These are phyloP conservation scores for Oegoconia quadripuncta DNA, from an alignment of 2,888 invertebrate species.

Conservation along the genomic window DNA sequence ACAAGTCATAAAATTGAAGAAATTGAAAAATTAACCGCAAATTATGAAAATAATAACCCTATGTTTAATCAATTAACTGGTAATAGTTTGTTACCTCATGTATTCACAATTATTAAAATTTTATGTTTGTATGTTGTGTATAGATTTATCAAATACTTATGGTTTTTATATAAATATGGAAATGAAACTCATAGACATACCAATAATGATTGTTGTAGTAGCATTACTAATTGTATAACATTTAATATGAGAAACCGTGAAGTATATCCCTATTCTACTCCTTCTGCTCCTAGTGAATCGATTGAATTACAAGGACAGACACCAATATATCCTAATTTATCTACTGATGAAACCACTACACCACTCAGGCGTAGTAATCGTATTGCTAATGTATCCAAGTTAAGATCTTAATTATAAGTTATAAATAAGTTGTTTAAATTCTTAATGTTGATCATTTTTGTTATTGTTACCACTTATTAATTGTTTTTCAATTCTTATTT, in stretches of 20 bases:
- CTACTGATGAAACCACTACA: neutral
- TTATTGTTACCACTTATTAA: neutral
- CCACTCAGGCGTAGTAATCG: neutral
- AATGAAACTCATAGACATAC: neutral
- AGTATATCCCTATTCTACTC: neutral
- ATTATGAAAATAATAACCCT: too few relatives aligned
- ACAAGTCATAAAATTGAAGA: constrained; percentile 1
- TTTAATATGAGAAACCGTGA: neutral
- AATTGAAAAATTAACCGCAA: neutral
- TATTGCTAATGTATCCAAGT: neutral
- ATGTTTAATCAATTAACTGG: neutral
- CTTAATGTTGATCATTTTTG: neutral
- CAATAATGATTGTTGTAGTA: neutral
- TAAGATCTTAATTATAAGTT: neutral
- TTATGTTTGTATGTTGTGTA: neutral
- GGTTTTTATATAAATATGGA: neutral
- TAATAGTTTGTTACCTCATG: neutral
- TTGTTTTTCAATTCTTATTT: neutral
- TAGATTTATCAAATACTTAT: neutral
- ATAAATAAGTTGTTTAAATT: neutral
- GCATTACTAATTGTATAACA: neutral
- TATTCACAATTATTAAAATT: neutral
- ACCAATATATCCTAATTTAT: neutral
- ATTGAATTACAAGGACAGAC: neutral
- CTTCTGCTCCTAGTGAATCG: neutral